These are phyloP conservation scores for Bombus pyrosoma DNA, from an alignment of 1,140 invertebrate species.

Conservation along the genomic window DNA sequence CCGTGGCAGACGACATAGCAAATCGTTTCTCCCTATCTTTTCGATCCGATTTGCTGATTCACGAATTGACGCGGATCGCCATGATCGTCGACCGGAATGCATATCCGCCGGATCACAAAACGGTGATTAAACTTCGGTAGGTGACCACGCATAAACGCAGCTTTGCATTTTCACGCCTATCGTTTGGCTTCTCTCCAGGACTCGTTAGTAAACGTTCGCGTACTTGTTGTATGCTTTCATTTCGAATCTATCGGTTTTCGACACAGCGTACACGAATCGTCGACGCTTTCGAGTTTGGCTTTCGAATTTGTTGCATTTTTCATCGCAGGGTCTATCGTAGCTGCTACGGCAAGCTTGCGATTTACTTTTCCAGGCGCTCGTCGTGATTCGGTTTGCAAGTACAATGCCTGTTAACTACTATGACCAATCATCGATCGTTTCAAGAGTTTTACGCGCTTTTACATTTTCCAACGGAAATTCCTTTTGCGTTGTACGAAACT, in stretches of 20 bases:
- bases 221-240: not conserved
- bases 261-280: too few relatives aligned
- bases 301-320: not conserved
- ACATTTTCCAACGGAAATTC: not conserved
- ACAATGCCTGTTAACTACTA: accelerated
- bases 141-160: conserved; percentile 24
- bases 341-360: not conserved
- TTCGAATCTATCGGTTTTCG: not conserved
- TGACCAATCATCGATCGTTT: too few relatives aligned
- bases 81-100: conserved; percentile 74
- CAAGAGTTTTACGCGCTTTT: not conserved
- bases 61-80: not conserved
- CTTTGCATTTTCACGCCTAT: not conserved
- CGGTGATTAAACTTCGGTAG: conserved; percentile 74
- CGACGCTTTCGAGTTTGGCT: too few relatives aligned
- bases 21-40: not conserved
- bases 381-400: not conserved
- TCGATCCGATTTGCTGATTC: not conserved
- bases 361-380: not conserved
- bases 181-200: not conserved
- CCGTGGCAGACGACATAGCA: conserved; percentile 44
- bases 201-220: not conserved
- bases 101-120: conserved; percentile 76
- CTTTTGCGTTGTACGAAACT: not conserved
- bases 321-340: too few relatives aligned